These are phyloP conservation scores for Timema cristinae DNA, from an alignment of 2,888 invertebrate species.

Conservation along the genomic window DNA sequence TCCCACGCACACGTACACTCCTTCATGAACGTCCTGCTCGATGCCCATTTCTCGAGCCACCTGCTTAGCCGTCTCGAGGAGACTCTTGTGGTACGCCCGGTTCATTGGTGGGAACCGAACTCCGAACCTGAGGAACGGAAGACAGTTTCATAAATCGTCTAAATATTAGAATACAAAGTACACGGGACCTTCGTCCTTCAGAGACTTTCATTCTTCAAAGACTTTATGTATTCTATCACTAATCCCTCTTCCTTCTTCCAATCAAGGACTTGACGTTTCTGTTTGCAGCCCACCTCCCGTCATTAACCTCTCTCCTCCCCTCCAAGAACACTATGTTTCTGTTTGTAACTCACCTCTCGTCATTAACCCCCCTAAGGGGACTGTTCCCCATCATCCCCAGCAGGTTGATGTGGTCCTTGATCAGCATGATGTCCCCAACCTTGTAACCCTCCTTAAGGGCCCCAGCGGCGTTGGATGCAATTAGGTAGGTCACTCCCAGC, in stretches of 20 bases:
- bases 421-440: slow-evolving; percentile 95
- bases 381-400: slow-evolving; percentile 95
- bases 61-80: slow-evolving; percentile 66
- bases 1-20: slow-evolving; percentile 90
- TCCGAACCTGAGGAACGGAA: slow-evolving; percentile 65
- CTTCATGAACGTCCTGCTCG: slow-evolving; percentile 70
- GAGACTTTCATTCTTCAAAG: too few relatives aligned
- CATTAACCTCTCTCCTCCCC: too few relatives aligned
- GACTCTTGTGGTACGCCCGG: slow-evolving; percentile 73
- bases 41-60: slow-evolving; percentile 72
- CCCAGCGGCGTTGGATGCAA: slow-evolving; percentile 97
- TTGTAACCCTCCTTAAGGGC: slow-evolving; percentile 83
- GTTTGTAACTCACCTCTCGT: slow-evolving; percentile 58
- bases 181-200: too few relatives aligned
- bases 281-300: too few relatives aligned
- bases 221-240: too few relatives aligned
- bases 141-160: too few relatives aligned
- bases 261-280: too few relatives aligned
- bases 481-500: slow-evolving; percentile 80
- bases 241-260: too few relatives aligned
- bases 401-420: slow-evolving; percentile 96
- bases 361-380: slow-evolving; percentile 91
- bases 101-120: slow-evolving; percentile 92
- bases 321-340: too few relatives aligned
- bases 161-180: too few relatives aligned